Percentiles rank a stretch among this genome's conserved stretches.
These are phyloP conservation scores for Selenia dentaria DNA, from an alignment of 2,888 invertebrate species.

Conservation along the genomic window DNA sequence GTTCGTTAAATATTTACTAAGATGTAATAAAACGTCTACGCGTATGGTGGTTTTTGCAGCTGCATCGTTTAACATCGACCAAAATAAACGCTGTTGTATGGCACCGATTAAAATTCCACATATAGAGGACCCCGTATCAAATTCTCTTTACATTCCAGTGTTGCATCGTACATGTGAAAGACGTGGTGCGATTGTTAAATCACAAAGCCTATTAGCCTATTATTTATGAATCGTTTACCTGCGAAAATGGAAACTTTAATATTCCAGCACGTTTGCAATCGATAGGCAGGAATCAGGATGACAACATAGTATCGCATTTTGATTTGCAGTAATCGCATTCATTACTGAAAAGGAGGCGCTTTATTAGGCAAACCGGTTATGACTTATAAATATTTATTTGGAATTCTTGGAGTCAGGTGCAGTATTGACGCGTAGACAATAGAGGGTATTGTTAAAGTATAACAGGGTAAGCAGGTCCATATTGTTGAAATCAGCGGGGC, in stretches of 20 bases:
- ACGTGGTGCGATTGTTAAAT: constrained; percentile 68
- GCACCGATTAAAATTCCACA: constrained; percentile 62
- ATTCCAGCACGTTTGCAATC: constrained; percentile 47
- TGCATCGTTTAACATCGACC: constrained; percentile 13
- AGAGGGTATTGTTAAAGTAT: constrained; percentile 66
- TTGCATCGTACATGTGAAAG: constrained; percentile 35
- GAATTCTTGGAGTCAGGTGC: constrained; percentile 56
- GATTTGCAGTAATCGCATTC: constrained; percentile 45
- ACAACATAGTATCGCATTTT: constrained; percentile 40
- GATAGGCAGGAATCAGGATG: constrained; percentile 47
- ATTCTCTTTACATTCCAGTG: constrained; percentile 50
- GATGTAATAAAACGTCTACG: neutral
- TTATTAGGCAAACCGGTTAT: constrained; percentile 34
- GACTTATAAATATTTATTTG: constrained; percentile 35
- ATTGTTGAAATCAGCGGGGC: constrained; percentile 49
- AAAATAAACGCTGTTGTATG: constrained; percentile 38
- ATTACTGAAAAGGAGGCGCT: constrained; percentile 38
- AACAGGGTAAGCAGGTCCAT: constrained; percentile 65
- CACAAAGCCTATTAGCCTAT: constrained; percentile 46
- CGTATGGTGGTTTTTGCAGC: constrained; percentile 16
- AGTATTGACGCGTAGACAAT: constrained; percentile 55
- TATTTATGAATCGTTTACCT: constrained; percentile 56
- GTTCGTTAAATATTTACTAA: constrained; percentile 23
- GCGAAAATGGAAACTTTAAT: constrained; percentile 47
- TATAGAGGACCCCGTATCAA: constrained; percentile 38